Conservation (phyloP, 1,140 invertebrate genomes). For the Zaprionus inermis region DNA sequence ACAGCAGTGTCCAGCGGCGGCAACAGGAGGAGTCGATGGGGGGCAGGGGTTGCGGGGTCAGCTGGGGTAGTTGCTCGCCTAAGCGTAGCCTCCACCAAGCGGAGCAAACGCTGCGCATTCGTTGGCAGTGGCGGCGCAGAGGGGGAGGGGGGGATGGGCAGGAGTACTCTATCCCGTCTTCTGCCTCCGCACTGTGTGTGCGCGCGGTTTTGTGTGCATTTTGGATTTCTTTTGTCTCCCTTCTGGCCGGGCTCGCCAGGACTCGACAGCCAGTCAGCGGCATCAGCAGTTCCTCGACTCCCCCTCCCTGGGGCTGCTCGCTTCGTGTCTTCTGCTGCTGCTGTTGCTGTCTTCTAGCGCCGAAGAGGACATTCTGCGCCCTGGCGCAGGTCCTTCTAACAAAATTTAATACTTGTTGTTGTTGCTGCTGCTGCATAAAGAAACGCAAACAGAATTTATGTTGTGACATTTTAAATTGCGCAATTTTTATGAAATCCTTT, state of each 20-base stretch:
- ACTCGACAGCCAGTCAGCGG: conserved; percentile 79
- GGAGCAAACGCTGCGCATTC: conserved; percentile 51
- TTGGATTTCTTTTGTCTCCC: conserved; percentile 74
- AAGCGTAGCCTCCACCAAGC: conserved; percentile 56
- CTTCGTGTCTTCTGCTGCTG: conserved; percentile 14
- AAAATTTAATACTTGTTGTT: conserved; percentile 81
- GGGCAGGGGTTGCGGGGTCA: not conserved
- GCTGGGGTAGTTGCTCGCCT: conserved; percentile 30
- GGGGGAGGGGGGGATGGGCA: not conserved
- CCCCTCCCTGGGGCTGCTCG: not conserved
- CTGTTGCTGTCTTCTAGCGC: conserved; percentile 53
- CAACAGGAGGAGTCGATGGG: conserved; percentile 10
- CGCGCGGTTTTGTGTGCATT: conserved; percentile 72
- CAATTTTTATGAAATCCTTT: conserved; percentile 84
- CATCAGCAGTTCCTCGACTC: conserved; percentile 21
- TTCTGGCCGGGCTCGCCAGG: conserved; percentile 1
- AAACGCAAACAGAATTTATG: conserved; percentile 83
- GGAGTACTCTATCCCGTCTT: conserved; percentile 18
- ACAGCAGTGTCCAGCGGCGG: conserved; percentile 43
- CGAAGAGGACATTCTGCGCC: conserved; percentile 69
- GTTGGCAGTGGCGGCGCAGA: conserved; percentile 1
- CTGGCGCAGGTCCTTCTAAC: conserved; percentile 68
- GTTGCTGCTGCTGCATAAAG: conserved; percentile 69
- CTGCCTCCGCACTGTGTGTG: conserved; percentile 8
- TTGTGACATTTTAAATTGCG: conserved; percentile 84